Evolutionary conservation across 2,888 invertebrate species (phyloP), one percentile per base, ranked within the genome.

Genomic region (Marasmarcha lunaedactyla): DNA sequence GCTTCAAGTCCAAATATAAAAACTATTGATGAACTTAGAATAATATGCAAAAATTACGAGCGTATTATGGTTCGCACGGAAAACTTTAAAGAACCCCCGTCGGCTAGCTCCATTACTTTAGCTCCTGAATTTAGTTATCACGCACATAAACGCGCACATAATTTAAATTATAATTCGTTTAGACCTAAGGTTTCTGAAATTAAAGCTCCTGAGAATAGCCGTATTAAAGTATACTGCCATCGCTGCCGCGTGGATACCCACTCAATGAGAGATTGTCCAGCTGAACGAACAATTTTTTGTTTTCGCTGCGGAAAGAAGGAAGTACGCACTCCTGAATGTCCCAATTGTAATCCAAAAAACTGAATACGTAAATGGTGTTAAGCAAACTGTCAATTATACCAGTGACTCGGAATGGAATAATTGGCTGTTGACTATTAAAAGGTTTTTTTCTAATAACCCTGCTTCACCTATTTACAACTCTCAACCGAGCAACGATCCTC

Each of bases 301-400:
- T 50, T 50, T 37, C 42, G 42, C 25, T 50, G 50, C 30, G 48
- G 46, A 1, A 42, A 33, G 14, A 46, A 40, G 20, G 45, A 44
- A n/a, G 45, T 47, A 7, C 33, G 35, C 0, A 44, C 38, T 7
- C 42, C 48, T 2, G 41, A 46, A 1, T 48, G 46, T 12, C 38
- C 45, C 10, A 15, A 33, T 7, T 42, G 41, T 13, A 41, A 44
- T 11, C 14, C 38, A 48, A 50, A 46, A 50, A 48, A 46, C 48
- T 48, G 40, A 37, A 38, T 34, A 7, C 2, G 14, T 15, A 39
- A 41, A 42, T 48, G 38, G 42, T 26, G 38, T 14, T 30, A 20
- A 34, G 14, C 6, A 2, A n/a, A 34, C 10, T 4, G 15, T 27
- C 34, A 26, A 11, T 34, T 36, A 39, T 15, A 38, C 27, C 36